These are phyloP conservation scores for Thaleichthys pacificus DNA, from an alignment of 2,797 vertebrate genomes.

Conservation along the genomic window DNA sequence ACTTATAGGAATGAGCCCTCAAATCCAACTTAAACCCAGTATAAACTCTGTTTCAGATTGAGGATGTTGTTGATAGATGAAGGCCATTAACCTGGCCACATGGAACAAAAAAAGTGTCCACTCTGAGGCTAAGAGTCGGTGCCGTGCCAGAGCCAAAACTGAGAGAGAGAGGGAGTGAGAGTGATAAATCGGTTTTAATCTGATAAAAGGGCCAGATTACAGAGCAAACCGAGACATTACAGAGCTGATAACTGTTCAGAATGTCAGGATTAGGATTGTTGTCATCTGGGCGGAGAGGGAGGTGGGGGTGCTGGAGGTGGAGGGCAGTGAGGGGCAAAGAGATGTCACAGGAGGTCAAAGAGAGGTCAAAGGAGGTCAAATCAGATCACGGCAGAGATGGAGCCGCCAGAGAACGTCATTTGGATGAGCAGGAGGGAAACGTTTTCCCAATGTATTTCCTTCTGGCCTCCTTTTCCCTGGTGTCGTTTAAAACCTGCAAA, in stretches of 20 bases:
- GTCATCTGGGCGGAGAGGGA: conserved; percentile 42
- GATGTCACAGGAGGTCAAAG: neutral
- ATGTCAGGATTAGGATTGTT: conserved; percentile 47
- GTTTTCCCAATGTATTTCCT: too few species aligned
- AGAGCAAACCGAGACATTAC: conserved; percentile 47
- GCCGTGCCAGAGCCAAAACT: conserved; percentile 28
- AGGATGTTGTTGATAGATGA: conserved; percentile 15
- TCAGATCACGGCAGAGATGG: too few species aligned
- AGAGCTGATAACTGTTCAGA: conserved; percentile 49
- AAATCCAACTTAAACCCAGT: conserved; percentile 39
- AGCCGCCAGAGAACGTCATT: too few species aligned
- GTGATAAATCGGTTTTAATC: conserved; percentile 59
- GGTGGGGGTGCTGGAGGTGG: conserved; percentile 12
- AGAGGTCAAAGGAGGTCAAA: too few species aligned
- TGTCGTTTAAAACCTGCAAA: too few species aligned
- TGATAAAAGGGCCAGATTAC: conserved; percentile 69
- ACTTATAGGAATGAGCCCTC: conserved; percentile 42
- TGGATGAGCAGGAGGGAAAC: too few species aligned
- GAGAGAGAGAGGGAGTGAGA: conserved; percentile 8
- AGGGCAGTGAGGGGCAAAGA: neutral
- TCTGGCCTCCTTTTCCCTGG: too few species aligned
- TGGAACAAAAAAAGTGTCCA: conserved; percentile 29
- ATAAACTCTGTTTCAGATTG: conserved; percentile 23
- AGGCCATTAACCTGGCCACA: conserved; percentile 26
- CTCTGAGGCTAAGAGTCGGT: conserved; percentile 22